Percentiles rank a stretch among this genome's conserved stretches.
Conservation (phyloP, 2,888 invertebrate species). For the Masnerella sp. region DNA sequence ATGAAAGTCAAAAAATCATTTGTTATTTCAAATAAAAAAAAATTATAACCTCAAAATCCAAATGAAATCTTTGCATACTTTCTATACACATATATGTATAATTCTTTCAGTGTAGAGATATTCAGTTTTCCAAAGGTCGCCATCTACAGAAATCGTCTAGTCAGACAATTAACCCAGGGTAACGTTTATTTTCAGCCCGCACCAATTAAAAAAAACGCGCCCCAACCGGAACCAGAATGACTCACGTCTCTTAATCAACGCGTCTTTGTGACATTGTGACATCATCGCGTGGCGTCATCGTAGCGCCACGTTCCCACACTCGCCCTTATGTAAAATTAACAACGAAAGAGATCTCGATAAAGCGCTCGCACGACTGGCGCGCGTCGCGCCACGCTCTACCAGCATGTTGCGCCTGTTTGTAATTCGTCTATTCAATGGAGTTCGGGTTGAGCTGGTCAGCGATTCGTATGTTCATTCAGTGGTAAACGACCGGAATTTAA, state of each 20-base stretch:
- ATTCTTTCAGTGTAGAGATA: too few species aligned
- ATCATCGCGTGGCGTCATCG: slow-evolving; percentile 73
- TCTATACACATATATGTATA: too few species aligned
- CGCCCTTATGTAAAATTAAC: slow-evolving; percentile 57
- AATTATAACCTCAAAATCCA: too few species aligned
- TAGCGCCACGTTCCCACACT: slow-evolving; percentile 72
- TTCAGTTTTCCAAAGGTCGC: too few species aligned
- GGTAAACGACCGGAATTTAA: too few species aligned
- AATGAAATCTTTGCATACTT: too few species aligned
- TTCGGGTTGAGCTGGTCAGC: too few species aligned
- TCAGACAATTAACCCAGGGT: slow-evolving; percentile 71
- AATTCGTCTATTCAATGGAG: too few species aligned
- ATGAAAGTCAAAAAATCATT: too few species aligned
- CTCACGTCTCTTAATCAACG: slow-evolving; percentile 68
- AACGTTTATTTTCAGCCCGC: slow-evolving; percentile 74
- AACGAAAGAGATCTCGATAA: slow-evolving; percentile 49
- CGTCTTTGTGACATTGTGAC: slow-evolving; percentile 63
- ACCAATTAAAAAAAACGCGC: slow-evolving; percentile 71
- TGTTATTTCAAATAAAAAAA: too few species aligned
- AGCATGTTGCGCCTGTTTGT: too few species aligned
- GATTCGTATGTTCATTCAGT: too few species aligned
- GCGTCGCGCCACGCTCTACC: slow-evolving; percentile 30
- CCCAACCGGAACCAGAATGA: slow-evolving; percentile 73
- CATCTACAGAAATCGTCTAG: slow-evolving; percentile 69
- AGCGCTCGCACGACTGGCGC: slow-evolving; percentile 16